phyloP scores from a whole-genome alignment of 2,113 vertebrate species.

The Ceuthmochares aereus region DNA sequence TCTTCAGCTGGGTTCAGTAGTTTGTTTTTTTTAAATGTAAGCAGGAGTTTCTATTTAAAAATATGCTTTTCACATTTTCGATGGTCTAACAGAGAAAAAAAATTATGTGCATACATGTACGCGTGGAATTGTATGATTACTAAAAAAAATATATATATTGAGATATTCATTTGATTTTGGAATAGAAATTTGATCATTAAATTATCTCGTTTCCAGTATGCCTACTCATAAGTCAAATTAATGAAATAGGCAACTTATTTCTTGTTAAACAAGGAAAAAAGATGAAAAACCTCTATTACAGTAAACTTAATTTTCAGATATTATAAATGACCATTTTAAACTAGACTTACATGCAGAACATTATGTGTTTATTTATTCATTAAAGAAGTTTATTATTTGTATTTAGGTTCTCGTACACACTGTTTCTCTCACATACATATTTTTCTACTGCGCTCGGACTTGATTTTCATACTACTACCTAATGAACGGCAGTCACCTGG shows the following conservation, averaged over 20 bases:
- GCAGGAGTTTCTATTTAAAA: neutral
- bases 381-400: neutral
- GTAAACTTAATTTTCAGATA: neutral
- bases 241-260: neutral
- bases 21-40: neutral
- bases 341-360: neutral
- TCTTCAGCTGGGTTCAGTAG: neutral
- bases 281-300: neutral
- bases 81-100: neutral
- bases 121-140: neutral
- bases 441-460: rapidly evolving
- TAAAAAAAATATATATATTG: neutral
- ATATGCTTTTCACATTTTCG: neutral
- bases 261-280: neutral
- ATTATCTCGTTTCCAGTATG: neutral
- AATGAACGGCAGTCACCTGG: neutral
- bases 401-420: neutral
- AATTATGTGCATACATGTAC: neutral
- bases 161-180: neutral
- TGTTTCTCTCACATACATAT: neutral
- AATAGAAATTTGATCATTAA: neutral
- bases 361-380: neutral
- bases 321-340: neutral
- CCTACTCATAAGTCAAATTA: neutral
- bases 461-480: neutral